Conservation (phyloP, 2,888 invertebrate genomes). For the Merodon equestris region DNA sequence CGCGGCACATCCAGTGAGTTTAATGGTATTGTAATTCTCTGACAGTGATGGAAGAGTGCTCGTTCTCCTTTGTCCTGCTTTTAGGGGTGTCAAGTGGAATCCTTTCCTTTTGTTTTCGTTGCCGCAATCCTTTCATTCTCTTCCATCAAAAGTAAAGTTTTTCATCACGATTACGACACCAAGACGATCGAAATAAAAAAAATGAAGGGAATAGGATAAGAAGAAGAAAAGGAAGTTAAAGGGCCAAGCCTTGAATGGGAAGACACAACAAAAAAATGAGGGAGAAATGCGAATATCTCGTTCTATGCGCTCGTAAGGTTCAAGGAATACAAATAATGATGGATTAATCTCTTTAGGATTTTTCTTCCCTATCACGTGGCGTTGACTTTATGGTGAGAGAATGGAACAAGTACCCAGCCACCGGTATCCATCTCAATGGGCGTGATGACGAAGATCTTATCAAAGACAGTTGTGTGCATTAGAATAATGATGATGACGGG, state of each 20-base stretch:
- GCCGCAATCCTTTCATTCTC: conserved; percentile 5
- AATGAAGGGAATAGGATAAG: not conserved
- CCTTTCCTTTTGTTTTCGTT: conserved; percentile 1
- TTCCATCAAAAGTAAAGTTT: conserved; percentile 32
- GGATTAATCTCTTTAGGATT: conserved; percentile 44
- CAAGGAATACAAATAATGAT: conserved; percentile 58
- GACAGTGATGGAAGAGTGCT: conserved; percentile 45
- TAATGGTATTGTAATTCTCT: conserved; percentile 50
- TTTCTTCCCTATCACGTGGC: conserved; percentile 14
- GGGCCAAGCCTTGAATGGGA: too few relatives aligned
- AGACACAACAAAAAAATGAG: too few relatives aligned
- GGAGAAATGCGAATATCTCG: conserved; percentile 33
- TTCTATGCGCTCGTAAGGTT: conserved; percentile 27
- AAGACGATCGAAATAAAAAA: too few relatives aligned
- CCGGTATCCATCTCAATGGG: not conserved
- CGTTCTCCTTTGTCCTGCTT: conserved; percentile 22
- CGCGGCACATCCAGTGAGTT: conserved; percentile 20
- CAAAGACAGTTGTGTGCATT: conserved; percentile 44
- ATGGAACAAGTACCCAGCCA: not conserved
- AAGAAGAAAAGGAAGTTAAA: conserved; percentile 9
- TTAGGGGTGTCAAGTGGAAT: not conserved
- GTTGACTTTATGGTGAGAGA: conserved; percentile 26
- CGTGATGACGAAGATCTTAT: conserved; percentile 35
- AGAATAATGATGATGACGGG: conserved; percentile 37
- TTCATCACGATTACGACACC: conserved; percentile 28